Evolutionary conservation across 64 coral and sea anemone species (phyloP).

Genomic region (Stichodactyla helianthus): DNA sequence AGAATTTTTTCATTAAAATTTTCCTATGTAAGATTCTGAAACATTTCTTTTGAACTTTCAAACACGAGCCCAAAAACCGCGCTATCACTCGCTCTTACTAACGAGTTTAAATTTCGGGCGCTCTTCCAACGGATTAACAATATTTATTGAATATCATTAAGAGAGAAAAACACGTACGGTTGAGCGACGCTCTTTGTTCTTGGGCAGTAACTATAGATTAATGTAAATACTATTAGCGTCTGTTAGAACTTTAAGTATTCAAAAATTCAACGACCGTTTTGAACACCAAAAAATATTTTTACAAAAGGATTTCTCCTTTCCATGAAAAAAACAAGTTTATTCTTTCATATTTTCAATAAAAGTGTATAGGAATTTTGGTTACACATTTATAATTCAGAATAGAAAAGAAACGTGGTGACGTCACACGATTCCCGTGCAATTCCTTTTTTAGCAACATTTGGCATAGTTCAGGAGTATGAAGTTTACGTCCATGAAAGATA

Average conservation of each 20-base stretch:
- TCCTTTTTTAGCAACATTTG: background rate
- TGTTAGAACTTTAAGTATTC: background rate
- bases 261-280: background rate
- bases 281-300: background rate
- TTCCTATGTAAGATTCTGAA: background rate
- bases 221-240: background rate
- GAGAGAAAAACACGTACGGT: background rate
- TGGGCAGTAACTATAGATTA: background rate
- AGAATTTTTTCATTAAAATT: background rate
- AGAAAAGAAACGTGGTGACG: background rate
- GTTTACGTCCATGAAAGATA: background rate
- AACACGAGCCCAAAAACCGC: background rate
- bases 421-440: background rate
- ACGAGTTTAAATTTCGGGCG: background rate
- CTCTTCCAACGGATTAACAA: background rate
- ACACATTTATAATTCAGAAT: background rate
- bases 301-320: background rate
- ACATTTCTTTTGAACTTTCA: background rate
- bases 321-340: background rate
- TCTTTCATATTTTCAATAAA: background rate
- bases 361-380: background rate
- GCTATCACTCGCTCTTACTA: background rate
- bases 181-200: background rate
- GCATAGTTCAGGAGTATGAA: background rate
- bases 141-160: constrained; percentile 6